Evolutionary conservation across 2,888 invertebrate species (phyloP).

Genomic region (Ctena decussata): DNA sequence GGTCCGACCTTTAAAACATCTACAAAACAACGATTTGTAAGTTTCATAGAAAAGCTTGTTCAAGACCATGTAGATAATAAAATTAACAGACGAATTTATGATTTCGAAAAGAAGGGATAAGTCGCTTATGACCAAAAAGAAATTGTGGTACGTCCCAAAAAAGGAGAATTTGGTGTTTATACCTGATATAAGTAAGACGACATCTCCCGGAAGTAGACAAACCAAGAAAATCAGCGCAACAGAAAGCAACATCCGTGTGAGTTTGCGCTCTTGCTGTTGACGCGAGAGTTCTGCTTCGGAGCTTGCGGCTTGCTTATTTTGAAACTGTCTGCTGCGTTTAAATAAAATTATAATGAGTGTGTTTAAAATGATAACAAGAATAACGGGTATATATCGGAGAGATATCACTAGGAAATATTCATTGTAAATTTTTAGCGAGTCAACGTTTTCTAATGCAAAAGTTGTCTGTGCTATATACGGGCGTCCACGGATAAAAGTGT

Average conservation of each 20-base stretch:
- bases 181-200: constrained; percentile 37
- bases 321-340: constrained; percentile 33
- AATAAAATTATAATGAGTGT: constrained; percentile 45
- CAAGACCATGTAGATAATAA: constrained; percentile 67
- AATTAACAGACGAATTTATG: constrained; percentile 66
- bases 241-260: constrained; percentile 61
- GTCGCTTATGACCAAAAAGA: constrained; percentile 64
- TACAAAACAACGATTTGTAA: constrained; percentile 53
- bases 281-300: constrained; percentile 22
- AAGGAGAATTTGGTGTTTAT: constrained; percentile 51
- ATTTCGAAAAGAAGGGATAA: constrained; percentile 63
- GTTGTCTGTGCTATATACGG: constrained; percentile 54
- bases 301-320: constrained; percentile 4
- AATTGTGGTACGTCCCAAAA: constrained; percentile 65
- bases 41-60: constrained; percentile 59
- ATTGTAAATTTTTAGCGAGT: constrained; percentile 55
- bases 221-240: constrained; percentile 63
- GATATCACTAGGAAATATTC: constrained; percentile 58
- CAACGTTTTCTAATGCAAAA: constrained; percentile 55
- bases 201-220: constrained; percentile 56
- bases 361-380: constrained; percentile 56
- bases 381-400: constrained; percentile 63
- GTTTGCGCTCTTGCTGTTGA: constrained; percentile 48
- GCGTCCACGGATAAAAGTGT: constrained; percentile 35
- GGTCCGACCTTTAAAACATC: constrained; percentile 3